Percentiles rank a stretch among this genome's conserved stretches.
These are phyloP conservation scores for Masnerella sp. DNA, from an alignment of 2,888 invertebrate species.

Conservation along the genomic window DNA sequence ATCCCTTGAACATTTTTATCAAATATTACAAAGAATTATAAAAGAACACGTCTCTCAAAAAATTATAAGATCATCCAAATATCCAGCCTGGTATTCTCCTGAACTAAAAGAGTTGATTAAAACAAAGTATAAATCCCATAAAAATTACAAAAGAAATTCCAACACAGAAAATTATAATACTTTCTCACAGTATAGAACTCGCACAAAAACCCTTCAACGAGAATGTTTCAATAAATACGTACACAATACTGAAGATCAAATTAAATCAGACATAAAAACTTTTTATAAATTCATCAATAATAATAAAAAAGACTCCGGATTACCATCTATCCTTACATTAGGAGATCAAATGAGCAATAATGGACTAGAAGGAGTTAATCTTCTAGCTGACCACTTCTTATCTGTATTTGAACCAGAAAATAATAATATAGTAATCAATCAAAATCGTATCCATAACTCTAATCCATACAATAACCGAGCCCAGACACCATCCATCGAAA, in stretches of 20 bases:
- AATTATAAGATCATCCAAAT: not conserved
- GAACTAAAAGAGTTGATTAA: not conserved
- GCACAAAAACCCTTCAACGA: not conserved
- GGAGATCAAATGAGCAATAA: not conserved
- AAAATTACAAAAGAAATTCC: not conserved
- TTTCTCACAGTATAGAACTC: not conserved
- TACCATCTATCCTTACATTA: not conserved
- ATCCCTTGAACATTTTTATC: not conserved
- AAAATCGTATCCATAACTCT: not conserved
- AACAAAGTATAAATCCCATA: not conserved
- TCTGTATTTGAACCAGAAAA: not conserved
- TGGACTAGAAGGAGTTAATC: not conserved
- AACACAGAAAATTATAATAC: not conserved
- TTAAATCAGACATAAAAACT: not conserved
- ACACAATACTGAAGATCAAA: not conserved
- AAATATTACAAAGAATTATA: not conserved
- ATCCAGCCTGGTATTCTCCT: not conserved
- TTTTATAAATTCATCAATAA: constrained; percentile 12
- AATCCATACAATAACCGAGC: not conserved
- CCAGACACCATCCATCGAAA: not conserved
- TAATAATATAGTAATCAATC: not conserved
- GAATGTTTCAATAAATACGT: not conserved
- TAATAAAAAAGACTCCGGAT: constrained; percentile 4
- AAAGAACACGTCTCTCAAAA: not conserved
- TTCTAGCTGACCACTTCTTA: not conserved